Base-by-base conservation (phyloP, 2,888 invertebrate species). In the Lasioglossum morio region DNA sequence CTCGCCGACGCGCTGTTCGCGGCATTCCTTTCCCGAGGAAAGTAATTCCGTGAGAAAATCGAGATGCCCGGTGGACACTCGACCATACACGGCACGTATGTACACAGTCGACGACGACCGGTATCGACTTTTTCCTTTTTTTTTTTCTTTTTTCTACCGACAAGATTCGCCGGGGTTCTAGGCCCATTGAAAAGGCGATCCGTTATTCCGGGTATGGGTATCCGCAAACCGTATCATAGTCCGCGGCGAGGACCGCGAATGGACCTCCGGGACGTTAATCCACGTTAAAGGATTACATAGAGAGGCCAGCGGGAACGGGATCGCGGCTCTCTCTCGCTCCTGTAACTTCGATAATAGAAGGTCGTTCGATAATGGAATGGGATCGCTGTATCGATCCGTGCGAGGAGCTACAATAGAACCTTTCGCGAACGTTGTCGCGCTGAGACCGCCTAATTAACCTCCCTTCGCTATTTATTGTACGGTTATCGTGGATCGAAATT, bases 31-130 rank as follows among this genome's bases (percentile, higher is more conserved):
- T 81, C 43, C 81, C 88, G 85, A 78, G 79, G 83, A 87, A 88
- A 87, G 88, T 87, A 81, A 85, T 83, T 87, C 73, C 85, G 73
- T 76, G 87, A 87, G 87, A 87, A 84, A 82, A 82, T 63, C 46
- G 72, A 72, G 46, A 72, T 43, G n/a, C 43, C 72, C n/a, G 69
- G 37, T 37, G 34, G 69, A 69, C 43, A 72, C 30, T 43, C 72
- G 46, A 43, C 40, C 4, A n/a, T n/a, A 53, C 53, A 53, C 53
- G 43, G 27, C 27, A 1, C 40, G 27, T 27, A 19, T 1, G 43
- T 16, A 5, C 7, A 37, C 23, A 12, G 34, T 5, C 30, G 66
- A 66, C 30, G 8, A 40, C 37, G n/a, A 40, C 23, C 40, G 70
- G 34, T n/a, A 37, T 40, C 66, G 34, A 34, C 19, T 66, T 19